Evolutionary conservation across 2,888 invertebrate species (phyloP), one percentile per base, ranked within the genome.

Genomic region (Campoplex nolae): DNA sequence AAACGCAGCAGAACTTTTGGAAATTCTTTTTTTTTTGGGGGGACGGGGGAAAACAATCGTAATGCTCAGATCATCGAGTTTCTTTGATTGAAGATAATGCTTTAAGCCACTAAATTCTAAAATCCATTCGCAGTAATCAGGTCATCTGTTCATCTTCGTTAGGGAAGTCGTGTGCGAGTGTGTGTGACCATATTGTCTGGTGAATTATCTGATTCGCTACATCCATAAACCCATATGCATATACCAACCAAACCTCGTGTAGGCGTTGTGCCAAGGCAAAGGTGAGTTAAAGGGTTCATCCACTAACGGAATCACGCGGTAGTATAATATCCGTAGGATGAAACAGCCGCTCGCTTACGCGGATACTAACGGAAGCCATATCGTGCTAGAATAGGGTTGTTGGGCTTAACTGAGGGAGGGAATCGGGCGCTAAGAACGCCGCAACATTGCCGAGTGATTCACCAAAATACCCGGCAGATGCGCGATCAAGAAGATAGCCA

Each of bases 381-480:
- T 93, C 92, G 90, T 92, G 74, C 88, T 91, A n/a, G 92, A 86
- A 83, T 83, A 78, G 86, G 86, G 83, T 70, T 83, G 82, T 62
- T 85, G 90, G 89, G 89, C 78, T 48, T 38, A 73, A n/a, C 54
- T 32, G 71, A 54, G 68, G 81, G 81, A 74, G 83, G 56, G 67
- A 77, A 70, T 75, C 67, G 56, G 28, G 35, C 23, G 54, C 65
- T n/a, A 65, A 85, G 83, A 56, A 74, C 83, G 65, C 67, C 38
- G 75, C 90, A 89, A 88, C 54, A 45, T 68, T 32, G 78, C 90
- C 90, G 93, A 92, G 91, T 94, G 94, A 94, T 93, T 94, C 94
- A 94, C 93, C 92, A 90, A 92, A 92, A 92, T 82, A 80, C 84
- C 85, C 91, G 92, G 93, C 94, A 94, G 94, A 94, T 94, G 94